Evolutionary conservation across 2,888 invertebrate species (phyloP), one percentile per base, ranked within the genome.

Genomic region (Caprella mutica): DNA sequence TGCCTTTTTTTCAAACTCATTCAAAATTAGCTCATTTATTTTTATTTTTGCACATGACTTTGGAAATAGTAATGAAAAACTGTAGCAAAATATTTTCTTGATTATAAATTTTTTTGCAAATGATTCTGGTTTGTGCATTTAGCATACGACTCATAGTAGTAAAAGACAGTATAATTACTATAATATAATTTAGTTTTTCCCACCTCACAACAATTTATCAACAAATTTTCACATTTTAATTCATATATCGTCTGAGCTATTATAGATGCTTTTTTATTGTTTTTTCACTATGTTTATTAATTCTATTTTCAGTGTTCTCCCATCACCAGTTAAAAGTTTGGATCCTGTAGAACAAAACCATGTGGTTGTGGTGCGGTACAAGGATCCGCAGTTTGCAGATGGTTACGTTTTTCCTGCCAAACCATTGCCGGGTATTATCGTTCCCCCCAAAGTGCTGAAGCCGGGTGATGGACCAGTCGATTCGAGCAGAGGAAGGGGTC

Each of bases 351-450:
- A 60, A 23, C 71, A 73, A 61, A 78, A 78, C 66, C 68, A 69
- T 65, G 73, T 77, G 35, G 70, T 73, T 66, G 74, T 86, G 70
- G 80, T 85, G 3, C 77, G 82, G 55, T 94, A 76, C 75, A 74
- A 81, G 56, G 91, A 94, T 77, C 92, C 91, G 0, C 76, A 78
- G 67, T 93, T 83, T 74, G 76, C 79, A 0, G 77, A 77, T 3
- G 83, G 81, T 68, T 86, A 80, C 72, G 76, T 87, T 40, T 93
- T 88, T 74, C 83, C 83, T n/a, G 84, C 93, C 39, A 76, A 75
- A 21, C 75, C 82, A 55, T 77, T 79, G 26, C 67, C 70, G 14
- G 74, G 74, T 21, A 79, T 78, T 43, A 69, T 68, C 75, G 73
- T 85, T 67, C 88, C 93, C 2, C 78, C 81, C 0, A 75, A 79